Evolutionary conservation across 2,113 vertebrate species (phyloP), one percentile per base, ranked within the genome.

Genomic region (Pterophyllum scalare): DNA sequence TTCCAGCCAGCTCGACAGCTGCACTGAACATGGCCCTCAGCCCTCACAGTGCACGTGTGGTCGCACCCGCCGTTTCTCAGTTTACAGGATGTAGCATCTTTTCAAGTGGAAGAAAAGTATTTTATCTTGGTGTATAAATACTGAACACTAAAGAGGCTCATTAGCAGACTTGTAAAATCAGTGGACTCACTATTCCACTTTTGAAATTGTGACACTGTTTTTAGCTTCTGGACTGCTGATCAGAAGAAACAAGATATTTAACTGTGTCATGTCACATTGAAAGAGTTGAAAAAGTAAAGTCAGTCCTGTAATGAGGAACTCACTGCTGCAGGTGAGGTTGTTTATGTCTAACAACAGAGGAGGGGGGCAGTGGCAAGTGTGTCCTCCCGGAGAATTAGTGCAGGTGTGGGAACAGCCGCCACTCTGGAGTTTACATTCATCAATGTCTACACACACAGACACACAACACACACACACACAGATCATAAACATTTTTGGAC

Each of bases 391-490:
- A 56, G 88, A 90, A 93, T 96, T 96, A 78, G 80, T 94, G 89
- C 96, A 97, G 58, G 74, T 83, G 67, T 96, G 95, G 67, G 96
- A 96, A 81, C 96, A 97, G 72, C 94, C 95, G 0, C 96, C 96
- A 0, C 93, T 95, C 87, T 95, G 91, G 7, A 96, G 93, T 87
- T 96, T 96, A 90, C 96, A 97, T 90, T 96, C 96, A 35, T 96
- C 94, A 15, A 97, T 91, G 74, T 96, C 95, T 96, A 62, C 20
- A 59, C 20, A 58, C 3, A 87, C 12, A 78, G 46, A 84, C 22
- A 79, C 26, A 86, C 35, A 84, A 15, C 14, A 49, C 43, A 49
- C 43, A 49, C 14, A 49, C 33, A 35, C 8, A 35, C 2, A 35
- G 4, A 35, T 52, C 26, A 31, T 52, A 14, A 75, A 79, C 31